Conservation (phyloP, 2,113 vertebrate genomes). For the Sterrhoptilus dennistouni region DNA sequence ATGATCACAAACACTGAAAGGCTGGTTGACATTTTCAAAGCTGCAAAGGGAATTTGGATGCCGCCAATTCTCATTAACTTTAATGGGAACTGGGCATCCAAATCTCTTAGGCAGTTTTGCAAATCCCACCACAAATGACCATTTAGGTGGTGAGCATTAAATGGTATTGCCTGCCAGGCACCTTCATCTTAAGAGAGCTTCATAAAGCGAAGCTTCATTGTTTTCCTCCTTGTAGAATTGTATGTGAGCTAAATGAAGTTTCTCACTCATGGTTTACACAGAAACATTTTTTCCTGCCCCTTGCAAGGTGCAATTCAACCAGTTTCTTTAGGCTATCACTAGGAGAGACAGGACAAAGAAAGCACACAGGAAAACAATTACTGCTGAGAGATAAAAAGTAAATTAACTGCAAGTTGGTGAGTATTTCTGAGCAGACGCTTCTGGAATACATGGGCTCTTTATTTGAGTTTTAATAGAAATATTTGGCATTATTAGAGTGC, state of each 20-base stretch:
- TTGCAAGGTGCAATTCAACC: background rate
- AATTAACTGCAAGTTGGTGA: slow-evolving; percentile 41
- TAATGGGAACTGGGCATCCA: slow-evolving; percentile 62
- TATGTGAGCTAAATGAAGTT: slow-evolving; percentile 23
- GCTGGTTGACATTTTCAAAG: slow-evolving; percentile 63
- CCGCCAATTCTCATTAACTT: slow-evolving; percentile 65
- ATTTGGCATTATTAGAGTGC: slow-evolving; percentile 70
- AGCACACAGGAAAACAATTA: slow-evolving; percentile 30
- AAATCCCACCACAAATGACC: slow-evolving; percentile 64
- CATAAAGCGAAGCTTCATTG: background rate
- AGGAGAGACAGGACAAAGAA: slow-evolving; percentile 47
- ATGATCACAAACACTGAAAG: slow-evolving; percentile 57
- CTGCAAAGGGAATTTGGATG: slow-evolving; percentile 63
- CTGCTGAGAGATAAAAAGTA: slow-evolving; percentile 47
- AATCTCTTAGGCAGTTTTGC: slow-evolving; percentile 60
- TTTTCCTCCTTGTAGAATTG: background rate
- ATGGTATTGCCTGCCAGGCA: slow-evolving; percentile 28
- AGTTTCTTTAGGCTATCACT: background rate
- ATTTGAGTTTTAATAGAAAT: slow-evolving; percentile 71
- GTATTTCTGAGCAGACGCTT: slow-evolving; percentile 65
- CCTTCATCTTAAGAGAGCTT: slow-evolving; percentile 12
- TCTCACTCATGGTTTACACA: slow-evolving; percentile 4
- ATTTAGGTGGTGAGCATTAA: slow-evolving; percentile 52
- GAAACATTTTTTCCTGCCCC: background rate
- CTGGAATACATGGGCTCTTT: slow-evolving; percentile 53